Base-by-base conservation (phyloP, 2,888 invertebrate species). In the Noctuana brunneofusca region DNA sequence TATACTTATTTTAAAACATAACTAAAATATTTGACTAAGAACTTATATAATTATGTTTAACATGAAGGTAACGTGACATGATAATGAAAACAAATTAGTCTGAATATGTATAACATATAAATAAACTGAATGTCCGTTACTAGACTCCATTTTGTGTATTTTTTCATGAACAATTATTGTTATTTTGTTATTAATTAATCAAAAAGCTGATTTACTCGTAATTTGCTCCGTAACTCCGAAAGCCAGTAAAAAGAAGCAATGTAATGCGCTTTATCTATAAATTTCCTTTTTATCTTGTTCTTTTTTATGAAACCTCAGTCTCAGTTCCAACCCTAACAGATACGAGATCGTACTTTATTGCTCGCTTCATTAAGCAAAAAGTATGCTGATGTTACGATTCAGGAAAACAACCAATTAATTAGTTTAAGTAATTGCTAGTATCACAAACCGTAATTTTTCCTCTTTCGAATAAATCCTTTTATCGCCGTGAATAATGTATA, bases 361-460 rank as follows among this genome's bases (percentile, higher is more conserved):
- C 76, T 72, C 75, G 82, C 80, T 87, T 86, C 85, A 87, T 87
- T 88, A 83, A 81, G 84, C 81, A 83, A 86, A 87, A 86, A 87
- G 86, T 87, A 83, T 86, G 83, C 82, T 86, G 83, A 87, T 83
- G 81, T 79, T 80, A 80, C 82, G 82, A 81, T 82, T 79, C 81
- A 76, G 79, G 77, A 78, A 84, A 85, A 86, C 85, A 84, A 81
- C 78, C 82, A 85, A 87, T 89, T 89, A 88, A 89, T 89, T 88
- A 86, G 82, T 84, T 81, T 79, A 89, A 88, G 88, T 88, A 86
- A 87, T 87, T 85, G 86, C 78, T 76, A 80, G 80, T 80, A 83
- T 76, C 77, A 75, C 73, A 71, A 71, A 73, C 75, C 75, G 75
- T 79, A 80, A 81, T 80, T 82, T 84, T 79, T 78, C 76, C 78